phyloP scores from a whole-genome alignment of 2,797 vertebrate species.

The Danio kyathit region DNA sequence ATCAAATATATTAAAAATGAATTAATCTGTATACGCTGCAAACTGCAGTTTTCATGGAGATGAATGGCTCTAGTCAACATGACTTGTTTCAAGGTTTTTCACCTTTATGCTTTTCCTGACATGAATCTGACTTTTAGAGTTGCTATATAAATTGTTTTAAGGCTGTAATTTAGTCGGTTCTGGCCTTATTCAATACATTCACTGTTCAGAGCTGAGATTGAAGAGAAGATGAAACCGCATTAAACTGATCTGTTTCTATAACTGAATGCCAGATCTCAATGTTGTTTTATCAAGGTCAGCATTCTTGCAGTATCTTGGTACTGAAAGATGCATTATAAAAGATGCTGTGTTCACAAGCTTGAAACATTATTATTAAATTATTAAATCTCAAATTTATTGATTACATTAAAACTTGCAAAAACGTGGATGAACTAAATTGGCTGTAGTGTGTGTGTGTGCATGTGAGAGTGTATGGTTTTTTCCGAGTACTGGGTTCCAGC shows the following conservation, averaged over 20 bases:
- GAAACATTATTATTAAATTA: neutral
- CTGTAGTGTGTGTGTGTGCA: too few relatives aligned
- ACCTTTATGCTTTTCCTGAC: constrained; percentile 31
- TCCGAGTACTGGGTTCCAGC: too few relatives aligned
- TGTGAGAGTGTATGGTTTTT: too few relatives aligned
- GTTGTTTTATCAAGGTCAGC: neutral
- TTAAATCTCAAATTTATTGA: too few relatives aligned
- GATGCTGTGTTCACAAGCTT: neutral
- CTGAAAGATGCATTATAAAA: neutral
- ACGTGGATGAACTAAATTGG: too few relatives aligned
- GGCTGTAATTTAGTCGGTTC: neutral
- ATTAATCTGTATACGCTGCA: neutral
- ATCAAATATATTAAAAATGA: neutral
- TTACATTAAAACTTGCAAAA: too few relatives aligned
- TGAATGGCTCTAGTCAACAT: constrained; percentile 25
- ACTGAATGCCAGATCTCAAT: neutral
- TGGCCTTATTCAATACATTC: neutral
- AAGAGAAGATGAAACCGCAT: constrained; percentile 9
- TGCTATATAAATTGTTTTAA: constrained; percentile 34
- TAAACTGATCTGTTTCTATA: neutral
- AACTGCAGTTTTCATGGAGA: constrained; percentile 19
- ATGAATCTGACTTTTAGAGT: neutral
- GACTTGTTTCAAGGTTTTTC: constrained; percentile 25
- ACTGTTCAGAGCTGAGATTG: neutral
- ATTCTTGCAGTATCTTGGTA: neutral